Evolutionary conservation across 1,140 invertebrate genomes (phyloP), one percentile per base, ranked within the genome.

Genomic region (Drosophila suzukii): DNA sequence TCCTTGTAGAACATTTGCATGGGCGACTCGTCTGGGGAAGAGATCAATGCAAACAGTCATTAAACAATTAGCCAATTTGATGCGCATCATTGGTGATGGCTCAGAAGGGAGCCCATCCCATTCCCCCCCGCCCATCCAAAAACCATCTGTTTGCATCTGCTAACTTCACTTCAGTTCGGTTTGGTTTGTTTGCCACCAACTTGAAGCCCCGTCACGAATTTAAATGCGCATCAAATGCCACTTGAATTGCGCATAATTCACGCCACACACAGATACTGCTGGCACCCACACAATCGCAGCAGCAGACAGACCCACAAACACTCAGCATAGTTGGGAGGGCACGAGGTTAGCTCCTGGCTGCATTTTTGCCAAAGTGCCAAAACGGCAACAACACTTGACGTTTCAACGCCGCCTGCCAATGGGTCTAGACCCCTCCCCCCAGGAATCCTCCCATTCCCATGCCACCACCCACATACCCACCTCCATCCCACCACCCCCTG

Each of bases 1-100:
- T 94, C 93, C 62, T 93, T 94, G 85, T 94, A 96, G 91, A 95
- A 95, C 60, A 92, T 85, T 68, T 94, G 93, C 57, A 96, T 94
- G 32, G 94, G 86, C 73, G 90, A 90, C 78, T 91, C 90, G 81
- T 91, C 86, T 90, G 60, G 73, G 70, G 36, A 67, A 90, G 77
- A 86, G 83, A 86, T 86, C 83, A 86, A 89, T 86, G 83, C 83
- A 86, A 86, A 86, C 83, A 86, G 83, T 78, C 84, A 86, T 86
- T 86, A 86, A 86, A 86, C 83, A 86, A 86, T 86, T 86, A 86
- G 83, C 83, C 83, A 86, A 86, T 86, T 86, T 86, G 75, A 74
- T 83, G 84, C 84, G 84, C 84, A 88, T 89, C 84, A 89, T 86
- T 83, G 79, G 59, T 71, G 36, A 36, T n/a, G 58, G 50, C 68